These are phyloP conservation scores for Oryzias melastigma DNA, from an alignment of 2,113 vertebrate species.

Conservation along the genomic window DNA sequence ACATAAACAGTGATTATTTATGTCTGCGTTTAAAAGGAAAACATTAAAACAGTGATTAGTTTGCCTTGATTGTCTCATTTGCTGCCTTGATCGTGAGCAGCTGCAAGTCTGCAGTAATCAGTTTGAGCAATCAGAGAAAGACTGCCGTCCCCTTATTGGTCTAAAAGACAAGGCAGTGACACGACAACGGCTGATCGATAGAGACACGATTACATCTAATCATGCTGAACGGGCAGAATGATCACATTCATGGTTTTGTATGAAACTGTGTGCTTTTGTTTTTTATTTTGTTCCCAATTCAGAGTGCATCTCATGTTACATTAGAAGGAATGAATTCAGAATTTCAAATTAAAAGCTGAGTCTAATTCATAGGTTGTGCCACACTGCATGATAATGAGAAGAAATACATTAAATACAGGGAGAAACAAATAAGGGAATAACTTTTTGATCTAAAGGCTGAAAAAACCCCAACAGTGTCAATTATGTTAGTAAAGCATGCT, in stretches of 20 bases:
- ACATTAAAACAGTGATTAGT: conserved; percentile 72
- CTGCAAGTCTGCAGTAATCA: conserved; percentile 66
- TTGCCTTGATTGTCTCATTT: conserved; percentile 66
- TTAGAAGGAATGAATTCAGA: no score
- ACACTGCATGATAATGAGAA: no score
- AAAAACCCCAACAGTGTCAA: no score
- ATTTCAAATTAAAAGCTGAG: no score
- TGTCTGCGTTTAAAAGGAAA: conserved; percentile 63
- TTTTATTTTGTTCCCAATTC: no score
- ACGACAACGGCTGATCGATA: conserved; percentile 1
- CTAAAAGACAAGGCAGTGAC: conserved; percentile 22
- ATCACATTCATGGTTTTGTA: conserved; percentile 1
- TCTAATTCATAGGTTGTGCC: no score
- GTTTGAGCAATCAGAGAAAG: conserved; percentile 55
- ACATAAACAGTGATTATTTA: conserved; percentile 60
- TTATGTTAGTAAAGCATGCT: no score
- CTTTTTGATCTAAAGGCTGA: no score
- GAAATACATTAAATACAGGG: no score
- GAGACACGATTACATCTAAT: background rate
- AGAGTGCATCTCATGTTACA: no score
- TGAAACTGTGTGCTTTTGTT: background rate
- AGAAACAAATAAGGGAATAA: no score
- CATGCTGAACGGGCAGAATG: background rate
- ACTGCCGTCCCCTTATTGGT: conserved; percentile 59
- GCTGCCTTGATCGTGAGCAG: conserved; percentile 59